phyloP scores from a whole-genome alignment of 2,888 invertebrate genomes.

The Portevinia maculata region DNA sequence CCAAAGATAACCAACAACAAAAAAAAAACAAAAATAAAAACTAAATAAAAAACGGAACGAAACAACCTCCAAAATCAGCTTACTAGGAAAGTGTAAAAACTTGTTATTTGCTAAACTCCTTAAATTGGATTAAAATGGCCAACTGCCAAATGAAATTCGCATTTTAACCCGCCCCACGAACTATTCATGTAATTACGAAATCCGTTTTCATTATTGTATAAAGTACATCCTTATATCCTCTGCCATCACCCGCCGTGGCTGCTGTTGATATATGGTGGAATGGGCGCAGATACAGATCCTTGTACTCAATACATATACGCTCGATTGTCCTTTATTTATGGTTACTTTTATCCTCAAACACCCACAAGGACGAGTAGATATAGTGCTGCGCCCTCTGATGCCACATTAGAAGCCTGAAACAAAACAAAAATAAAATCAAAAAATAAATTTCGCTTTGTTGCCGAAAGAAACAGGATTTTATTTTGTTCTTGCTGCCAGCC shows the following conservation, averaged over 20 bases:
- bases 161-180: constrained; percentile 71
- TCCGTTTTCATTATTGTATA: constrained; percentile 72
- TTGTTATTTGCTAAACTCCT: constrained; percentile 74
- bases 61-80: constrained; percentile 61
- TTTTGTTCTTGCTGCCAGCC: constrained; percentile 62
- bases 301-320: constrained; percentile 70
- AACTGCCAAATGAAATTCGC: constrained; percentile 75
- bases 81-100: constrained; percentile 73
- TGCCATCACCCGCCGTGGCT: constrained; percentile 1
- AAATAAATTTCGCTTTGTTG: constrained; percentile 63
- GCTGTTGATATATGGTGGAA: constrained; percentile 32
- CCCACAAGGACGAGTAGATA: constrained; percentile 46
- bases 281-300: constrained; percentile 60
- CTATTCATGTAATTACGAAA: constrained; percentile 75
- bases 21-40: constrained; percentile 17
- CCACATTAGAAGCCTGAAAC: constrained; percentile 12
- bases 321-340: constrained; percentile 73
- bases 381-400: constrained; percentile 14
- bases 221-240: constrained; percentile 32
- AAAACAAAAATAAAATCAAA: constrained; percentile 5
- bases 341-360: constrained; percentile 53
- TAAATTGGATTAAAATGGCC: constrained; percentile 75
- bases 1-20: constrained; percentile 36
- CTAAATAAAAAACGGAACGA: constrained; percentile 24
- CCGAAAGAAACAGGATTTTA: constrained; percentile 66